These are phyloP conservation scores for Gryllus longicercus DNA, from an alignment of 2,888 invertebrate species.

Conservation along the genomic window DNA sequence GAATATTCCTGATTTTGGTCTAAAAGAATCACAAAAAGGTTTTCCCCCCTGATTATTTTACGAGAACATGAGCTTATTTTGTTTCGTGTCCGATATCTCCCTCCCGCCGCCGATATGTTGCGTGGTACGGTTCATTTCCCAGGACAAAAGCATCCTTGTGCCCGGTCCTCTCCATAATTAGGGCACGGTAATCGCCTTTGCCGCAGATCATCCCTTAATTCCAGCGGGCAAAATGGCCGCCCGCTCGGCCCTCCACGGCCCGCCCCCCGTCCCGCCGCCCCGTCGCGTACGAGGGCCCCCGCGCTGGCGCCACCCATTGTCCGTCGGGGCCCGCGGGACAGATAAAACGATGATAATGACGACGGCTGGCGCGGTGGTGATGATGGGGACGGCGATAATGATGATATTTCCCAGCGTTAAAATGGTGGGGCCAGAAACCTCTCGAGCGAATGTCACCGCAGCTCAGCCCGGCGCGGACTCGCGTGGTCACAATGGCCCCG, in stretches of 20 bases:
- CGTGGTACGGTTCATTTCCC: background rate
- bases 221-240: background rate
- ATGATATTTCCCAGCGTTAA: background rate
- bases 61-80: background rate
- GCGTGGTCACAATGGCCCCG: background rate
- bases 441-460: background rate
- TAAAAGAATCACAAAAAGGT: too few species aligned
- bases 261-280: background rate
- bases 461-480: too few species aligned
- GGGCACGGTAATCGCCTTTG: conserved; percentile 17
- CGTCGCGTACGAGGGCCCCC: background rate
- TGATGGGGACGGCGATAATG: background rate
- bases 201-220: conserved; percentile 8
- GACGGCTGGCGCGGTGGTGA: background rate
- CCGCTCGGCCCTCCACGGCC: background rate
- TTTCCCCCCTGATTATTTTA: too few species aligned
- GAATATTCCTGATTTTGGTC: too few species aligned
- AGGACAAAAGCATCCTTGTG: background rate
- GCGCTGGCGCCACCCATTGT: background rate
- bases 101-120: background rate
- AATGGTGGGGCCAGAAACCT: background rate
- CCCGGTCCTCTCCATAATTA: background rate
- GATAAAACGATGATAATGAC: conserved; percentile 1
- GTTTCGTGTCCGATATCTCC: background rate
- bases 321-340: background rate